Evolutionary conservation across 2,797 vertebrate genomes (phyloP), one percentile per base, ranked within the genome.

Genomic region (Sebastes iracundus): DNA sequence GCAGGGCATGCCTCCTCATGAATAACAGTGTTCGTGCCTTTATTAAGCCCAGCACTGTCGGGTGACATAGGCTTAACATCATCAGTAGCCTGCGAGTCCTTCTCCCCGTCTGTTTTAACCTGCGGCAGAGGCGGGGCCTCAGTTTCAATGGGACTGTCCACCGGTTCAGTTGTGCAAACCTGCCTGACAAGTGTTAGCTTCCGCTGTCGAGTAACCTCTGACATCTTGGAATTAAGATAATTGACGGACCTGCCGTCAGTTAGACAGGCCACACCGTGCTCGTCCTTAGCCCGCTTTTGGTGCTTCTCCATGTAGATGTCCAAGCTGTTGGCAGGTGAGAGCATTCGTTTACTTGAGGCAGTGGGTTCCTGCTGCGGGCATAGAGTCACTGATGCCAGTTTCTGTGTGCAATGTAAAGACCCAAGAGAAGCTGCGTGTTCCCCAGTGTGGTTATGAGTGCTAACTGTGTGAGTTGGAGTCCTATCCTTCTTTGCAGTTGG

Each of bases 301-400:
- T 99, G 98, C 87, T 99, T 99, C 86, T 99, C 99, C 99, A 99
- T 99, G 88, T 98, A 99, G 85, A 99, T 99, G 91, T 99, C 99
- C 89, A 99, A 95, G 89, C 99, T 99, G 86, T 99, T 99, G 76
- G 99, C 99, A 70, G 99, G 99, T 12, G 99, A 99, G 68, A 99
- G 95, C 98, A 99, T 99, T 77, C 98, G 96, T 90, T 99, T 99
- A 88, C 98, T 99, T n/a, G 98, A 99, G 61, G 97, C 96, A 59
- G 97, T 96, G 82, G 96, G 96, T 86, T 99, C 99, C 73, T 96
- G 97, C 73, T 99, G 98, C 1, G 97, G 98, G 78, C 96, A 98
- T 13, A 99, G 96, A 73, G 96, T 97, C 0, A 96, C 96, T 4
- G 97, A 94, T 79, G 96, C 95, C 81, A 96, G 83, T 92, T 97